Evolutionary conservation across 2,888 invertebrate genomes (phyloP).

Genomic region (Drosophila kambysellisi): DNA sequence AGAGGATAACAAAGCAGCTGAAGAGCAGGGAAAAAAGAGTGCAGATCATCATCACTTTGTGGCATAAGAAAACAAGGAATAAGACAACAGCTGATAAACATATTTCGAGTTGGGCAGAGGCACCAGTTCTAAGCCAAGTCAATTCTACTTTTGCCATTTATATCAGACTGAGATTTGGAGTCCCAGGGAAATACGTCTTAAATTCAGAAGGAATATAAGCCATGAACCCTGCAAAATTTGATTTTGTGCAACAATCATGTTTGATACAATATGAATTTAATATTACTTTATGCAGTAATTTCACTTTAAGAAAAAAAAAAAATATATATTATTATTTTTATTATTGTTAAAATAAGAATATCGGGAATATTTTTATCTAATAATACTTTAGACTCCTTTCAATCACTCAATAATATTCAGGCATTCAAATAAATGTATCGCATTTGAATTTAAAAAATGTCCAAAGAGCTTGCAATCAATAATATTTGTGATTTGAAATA

Average conservation of each 20-base stretch:
- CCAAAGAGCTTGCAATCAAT: not conserved
- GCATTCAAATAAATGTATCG: not conserved
- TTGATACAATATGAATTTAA: no score
- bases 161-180: not conserved
- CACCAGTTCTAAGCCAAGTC: not conserved
- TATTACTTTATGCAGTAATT: no score
- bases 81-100: not conserved
- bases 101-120: not conserved
- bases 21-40: not conserved
- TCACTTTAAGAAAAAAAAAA: no score
- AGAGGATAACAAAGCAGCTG: not conserved
- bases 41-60: not conserved
- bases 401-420: not conserved
- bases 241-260: no score
- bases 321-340: no score
- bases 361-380: no score
- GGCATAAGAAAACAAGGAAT: no score
- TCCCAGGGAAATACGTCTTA: fast-evolving
- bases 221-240: no score
- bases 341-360: not conserved
- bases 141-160: not conserved
- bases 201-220: not conserved
- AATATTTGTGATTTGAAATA: not conserved
- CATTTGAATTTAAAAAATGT: not conserved
- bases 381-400: not conserved